Percentiles rank a stretch among this genome's conserved stretches.
Conservation (phyloP, 2,113 vertebrate species). For the Malurus elegans region DNA sequence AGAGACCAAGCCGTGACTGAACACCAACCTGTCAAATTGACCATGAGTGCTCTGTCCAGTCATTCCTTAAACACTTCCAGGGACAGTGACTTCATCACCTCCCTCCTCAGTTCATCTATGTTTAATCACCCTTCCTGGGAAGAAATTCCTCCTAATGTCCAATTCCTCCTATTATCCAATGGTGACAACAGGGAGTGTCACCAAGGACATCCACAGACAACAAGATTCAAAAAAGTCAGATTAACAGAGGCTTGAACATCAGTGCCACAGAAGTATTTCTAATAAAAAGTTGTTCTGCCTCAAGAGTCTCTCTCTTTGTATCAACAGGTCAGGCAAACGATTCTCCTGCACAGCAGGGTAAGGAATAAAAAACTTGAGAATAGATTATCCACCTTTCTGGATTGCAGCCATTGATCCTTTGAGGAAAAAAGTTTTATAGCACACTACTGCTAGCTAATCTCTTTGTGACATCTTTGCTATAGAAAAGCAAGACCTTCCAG, state of each 20-base stretch:
- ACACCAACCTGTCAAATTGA: background rate
- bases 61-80: background rate
- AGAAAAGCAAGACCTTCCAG: background rate
- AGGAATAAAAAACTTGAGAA: background rate
- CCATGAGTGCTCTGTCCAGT: background rate
- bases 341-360: background rate
- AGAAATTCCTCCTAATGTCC: background rate
- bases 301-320: background rate
- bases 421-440: background rate
- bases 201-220: background rate
- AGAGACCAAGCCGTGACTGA: background rate
- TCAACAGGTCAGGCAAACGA: background rate
- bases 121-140: background rate
- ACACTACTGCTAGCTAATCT: background rate
- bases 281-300: background rate
- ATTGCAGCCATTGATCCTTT: accelerated
- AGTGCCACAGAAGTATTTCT: background rate
- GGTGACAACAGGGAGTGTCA: background rate
- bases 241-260: background rate
- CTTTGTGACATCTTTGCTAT: background rate
- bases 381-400: background rate
- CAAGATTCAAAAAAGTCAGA: background rate
- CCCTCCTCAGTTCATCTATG: background rate
- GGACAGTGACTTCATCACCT: background rate
- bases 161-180: background rate